Evolutionary conservation across 1,140 invertebrate genomes (phyloP), one percentile per base, ranked within the genome.

Genomic region (Gryllus bimaculatus): DNA sequence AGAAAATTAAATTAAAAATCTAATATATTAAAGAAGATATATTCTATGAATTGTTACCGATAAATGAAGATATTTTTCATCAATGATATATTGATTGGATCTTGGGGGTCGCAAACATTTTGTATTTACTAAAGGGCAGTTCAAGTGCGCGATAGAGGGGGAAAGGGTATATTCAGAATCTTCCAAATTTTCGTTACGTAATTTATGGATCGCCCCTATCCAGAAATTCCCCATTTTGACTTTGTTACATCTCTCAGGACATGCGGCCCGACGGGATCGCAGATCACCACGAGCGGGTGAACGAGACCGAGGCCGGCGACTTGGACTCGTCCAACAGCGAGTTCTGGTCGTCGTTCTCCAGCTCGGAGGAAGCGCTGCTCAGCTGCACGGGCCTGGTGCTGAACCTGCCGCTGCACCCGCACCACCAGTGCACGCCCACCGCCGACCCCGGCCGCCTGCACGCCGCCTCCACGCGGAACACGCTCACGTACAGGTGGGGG

Each of bases 291-390:
- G 73, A 26, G n/a, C 85, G 85, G 7, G 83, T 92, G 4, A 91
- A 90, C 82, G 89, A 92, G 82, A 91, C 89, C 0, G 89, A 87
- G 0, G 82, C 88, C 8, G 79, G 79, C 73, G 66, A 54, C 12
- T 89, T 91, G 81, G 91, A 92, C 81, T 89, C 89, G 84, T 91
- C 90, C 79, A 90, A 92, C 81, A 93, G 92, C 0, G 92, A 94
- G 83, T 92, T 92, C 83, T 93, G 92, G 90, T 93, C 92, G 0
- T 93, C 92, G 0, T 94, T 93, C 85, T 93, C 91, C 18, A 91
- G 90, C 81, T 93, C 91, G 73, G 93, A 94, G 82, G 93, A 94
- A 83, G 90, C 91, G 5, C 85, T 94, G 5, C 84, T 93, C 7
- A 90, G 92, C 80, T 94, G 93, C 82, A 90, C 90, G 49, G 93